Percentiles rank a stretch among this genome's conserved stretches.
Evolutionary conservation across 2,797 vertebrate species (phyloP).

Genomic region (Leptatherina wallacei): DNA sequence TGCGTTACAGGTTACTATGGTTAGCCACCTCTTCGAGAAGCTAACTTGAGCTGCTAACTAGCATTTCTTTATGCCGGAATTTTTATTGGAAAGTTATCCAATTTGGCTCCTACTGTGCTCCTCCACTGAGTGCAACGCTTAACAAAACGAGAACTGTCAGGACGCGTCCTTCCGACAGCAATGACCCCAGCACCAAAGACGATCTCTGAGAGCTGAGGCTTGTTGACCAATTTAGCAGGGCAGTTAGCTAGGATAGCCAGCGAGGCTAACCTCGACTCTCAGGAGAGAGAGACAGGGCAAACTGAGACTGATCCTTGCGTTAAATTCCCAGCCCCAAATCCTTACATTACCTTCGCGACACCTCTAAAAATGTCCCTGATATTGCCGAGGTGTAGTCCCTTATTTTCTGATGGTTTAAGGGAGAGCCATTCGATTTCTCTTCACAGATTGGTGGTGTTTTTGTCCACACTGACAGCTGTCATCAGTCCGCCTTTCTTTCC

Average conservation of each 20-base stretch:
- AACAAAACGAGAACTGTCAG: slow-evolving; percentile 4
- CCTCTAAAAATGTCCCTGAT: slow-evolving; percentile 26
- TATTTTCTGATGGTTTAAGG: slow-evolving; percentile 29
- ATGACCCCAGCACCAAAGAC: slow-evolving; percentile 21
- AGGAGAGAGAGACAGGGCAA: slow-evolving; percentile 67
- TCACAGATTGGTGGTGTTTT: slow-evolving; percentile 63
- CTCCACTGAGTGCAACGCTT: slow-evolving; percentile 5
- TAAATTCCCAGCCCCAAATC: slow-evolving; percentile 15
- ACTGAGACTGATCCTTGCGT: slow-evolving; percentile 74
- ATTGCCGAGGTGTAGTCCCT: slow-evolving; percentile 23
- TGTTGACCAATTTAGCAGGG: slow-evolving; percentile 56
- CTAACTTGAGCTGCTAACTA: slow-evolving; percentile 57
- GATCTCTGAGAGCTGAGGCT: slow-evolving; percentile 24
- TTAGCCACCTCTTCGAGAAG: slow-evolving; percentile 44
- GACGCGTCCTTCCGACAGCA: slow-evolving; percentile 20
- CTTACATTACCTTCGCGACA: slow-evolving; percentile 53
- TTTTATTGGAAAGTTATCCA: slow-evolving; percentile 38
- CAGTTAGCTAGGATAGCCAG: slow-evolving; percentile 61
- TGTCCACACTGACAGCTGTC: slow-evolving; percentile 82
- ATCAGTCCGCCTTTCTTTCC: slow-evolving; percentile 70
- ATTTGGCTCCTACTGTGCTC: not conserved
- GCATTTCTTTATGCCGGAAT: slow-evolving; percentile 36
- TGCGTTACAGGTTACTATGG: slow-evolving; percentile 23
- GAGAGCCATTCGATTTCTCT: slow-evolving; percentile 55
- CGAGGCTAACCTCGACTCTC: slow-evolving; percentile 59